Percentiles rank a stretch among this genome's conserved stretches.
phyloP scores from a whole-genome alignment of 2,888 invertebrate genomes.

The Philonicus albiceps region DNA sequence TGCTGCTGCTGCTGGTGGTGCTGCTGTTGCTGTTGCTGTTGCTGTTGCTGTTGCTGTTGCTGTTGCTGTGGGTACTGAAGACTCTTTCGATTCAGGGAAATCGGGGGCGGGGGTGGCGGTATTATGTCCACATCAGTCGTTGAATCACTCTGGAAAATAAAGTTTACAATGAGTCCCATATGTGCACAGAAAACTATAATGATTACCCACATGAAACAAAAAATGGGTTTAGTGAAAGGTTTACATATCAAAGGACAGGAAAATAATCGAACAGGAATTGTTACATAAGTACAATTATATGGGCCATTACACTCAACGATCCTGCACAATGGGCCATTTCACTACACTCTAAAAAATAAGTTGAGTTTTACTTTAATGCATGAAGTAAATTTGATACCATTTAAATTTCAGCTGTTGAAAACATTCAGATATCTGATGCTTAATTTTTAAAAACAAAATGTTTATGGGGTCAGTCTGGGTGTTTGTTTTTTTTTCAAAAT shows the following conservation, averaged over 20 bases:
- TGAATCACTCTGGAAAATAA: conserved; percentile 56
- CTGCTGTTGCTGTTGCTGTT: conserved; percentile 51
- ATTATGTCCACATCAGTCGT: conserved; percentile 60
- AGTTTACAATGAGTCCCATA: not conserved
- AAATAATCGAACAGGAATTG: not conserved
- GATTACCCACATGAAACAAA: not conserved
- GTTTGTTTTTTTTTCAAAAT: too few species aligned
- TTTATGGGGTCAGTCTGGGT: too few species aligned
- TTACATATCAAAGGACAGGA: not conserved
- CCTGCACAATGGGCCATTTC: not conserved
- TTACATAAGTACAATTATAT: not conserved
- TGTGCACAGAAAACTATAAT: not conserved
- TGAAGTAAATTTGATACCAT: too few species aligned
- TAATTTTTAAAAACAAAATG: too few species aligned
- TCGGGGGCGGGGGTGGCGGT: conserved; percentile 62
- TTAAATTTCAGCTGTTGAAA: too few species aligned
- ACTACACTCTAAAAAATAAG: too few species aligned
- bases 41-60: conserved; percentile 55
- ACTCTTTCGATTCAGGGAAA: conserved; percentile 48
- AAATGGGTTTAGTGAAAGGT: conserved; percentile 22
- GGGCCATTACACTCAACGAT: not conserved
- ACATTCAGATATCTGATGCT: too few species aligned
- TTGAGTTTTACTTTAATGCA: too few species aligned
- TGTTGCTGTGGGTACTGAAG: conserved; percentile 50
- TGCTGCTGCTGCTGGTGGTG: conserved; percentile 54